Conservation (phyloP, 2,797 vertebrate genomes). For the Novumbra hubbsi region DNA sequence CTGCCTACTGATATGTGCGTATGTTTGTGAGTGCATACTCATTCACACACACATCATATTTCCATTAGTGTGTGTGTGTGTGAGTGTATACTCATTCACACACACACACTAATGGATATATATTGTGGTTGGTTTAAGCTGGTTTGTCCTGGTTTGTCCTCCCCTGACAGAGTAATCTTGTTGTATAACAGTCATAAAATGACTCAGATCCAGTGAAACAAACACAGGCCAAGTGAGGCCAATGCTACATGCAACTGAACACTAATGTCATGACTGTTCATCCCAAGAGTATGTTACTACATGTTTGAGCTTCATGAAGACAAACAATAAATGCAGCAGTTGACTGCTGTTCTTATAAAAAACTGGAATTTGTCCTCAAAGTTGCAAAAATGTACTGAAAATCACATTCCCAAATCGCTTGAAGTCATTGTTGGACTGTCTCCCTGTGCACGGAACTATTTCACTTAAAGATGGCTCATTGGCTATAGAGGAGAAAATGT, state of each 20-base stretch:
- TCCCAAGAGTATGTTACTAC: neutral
- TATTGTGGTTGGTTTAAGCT: constrained; percentile 31
- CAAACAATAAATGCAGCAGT: neutral
- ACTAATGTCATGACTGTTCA: constrained; percentile 1
- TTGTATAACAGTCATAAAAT: constrained; percentile 36
- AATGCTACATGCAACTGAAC: neutral
- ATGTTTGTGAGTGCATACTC: too few species aligned
- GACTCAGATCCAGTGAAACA: constrained; percentile 27
- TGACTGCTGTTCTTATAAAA: neutral
- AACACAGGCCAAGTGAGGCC: neutral
- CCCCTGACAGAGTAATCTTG: constrained; percentile 18
- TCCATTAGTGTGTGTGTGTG: neutral
- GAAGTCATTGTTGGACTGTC: too few species aligned
- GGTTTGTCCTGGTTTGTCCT: constrained; percentile 37
- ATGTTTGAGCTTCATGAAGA: neutral
- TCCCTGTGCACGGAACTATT: too few species aligned
- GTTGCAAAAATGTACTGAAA: too few species aligned
- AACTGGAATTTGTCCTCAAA: too few species aligned
- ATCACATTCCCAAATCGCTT: too few species aligned
- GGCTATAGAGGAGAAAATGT: too few species aligned
- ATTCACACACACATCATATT: constrained; percentile 2
- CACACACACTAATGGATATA: constrained; percentile 13
- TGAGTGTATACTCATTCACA: neutral
- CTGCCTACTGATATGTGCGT: neutral
- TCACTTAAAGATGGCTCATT: too few species aligned